Evolutionary conservation across 2,797 vertebrate genomes (phyloP), one percentile per base, ranked within the genome.

Genomic region (Myotis findleyi): DNA sequence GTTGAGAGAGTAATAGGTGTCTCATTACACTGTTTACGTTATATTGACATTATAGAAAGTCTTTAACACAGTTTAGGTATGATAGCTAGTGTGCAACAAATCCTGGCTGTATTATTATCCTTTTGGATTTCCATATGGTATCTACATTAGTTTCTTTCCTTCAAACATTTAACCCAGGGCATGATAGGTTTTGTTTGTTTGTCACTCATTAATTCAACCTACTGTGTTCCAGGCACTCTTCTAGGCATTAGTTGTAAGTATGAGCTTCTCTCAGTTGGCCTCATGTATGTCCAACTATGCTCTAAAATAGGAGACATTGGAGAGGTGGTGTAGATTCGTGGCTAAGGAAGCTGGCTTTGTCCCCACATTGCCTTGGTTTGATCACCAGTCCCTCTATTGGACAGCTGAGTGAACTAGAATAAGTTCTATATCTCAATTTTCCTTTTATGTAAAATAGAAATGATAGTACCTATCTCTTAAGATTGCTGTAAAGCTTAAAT

Each of bases 391-490:
- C 23, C 41, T 85, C 16, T 85, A 49, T 12, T 82, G 7, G 27
- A 38, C 0, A 79, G 11, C 11, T 36, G 17, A 75, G 9, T 55
- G 44, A 81, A 84, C 7, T 44, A 77, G 30, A 21, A 79, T 75
- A 71, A 59, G 27, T 93, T 47, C 53, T 38, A 49, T 30, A 66
- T 17, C 1, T 84, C 47, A 57, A 51, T 71, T 93, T 85, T 92
- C 73, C 7, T 91, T 82, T 66, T 36, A 71, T 55, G 10, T 68
- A 80, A 87, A 93, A 41, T 87, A 79, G 9, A 90, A 64, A 89
- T 36, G 82, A 79, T 17, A 83, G 4, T 18, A 38, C 6, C 17
- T 87, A n/a, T 6, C 21, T 86, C 10, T 18, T 44, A 86, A 1
- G 3, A 25, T 85, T 89, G 16, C 51, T 92, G 0, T 44, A 33